These are phyloP conservation scores for Cantharis rufa DNA, from an alignment of 2,888 invertebrate species.

Conservation along the genomic window DNA sequence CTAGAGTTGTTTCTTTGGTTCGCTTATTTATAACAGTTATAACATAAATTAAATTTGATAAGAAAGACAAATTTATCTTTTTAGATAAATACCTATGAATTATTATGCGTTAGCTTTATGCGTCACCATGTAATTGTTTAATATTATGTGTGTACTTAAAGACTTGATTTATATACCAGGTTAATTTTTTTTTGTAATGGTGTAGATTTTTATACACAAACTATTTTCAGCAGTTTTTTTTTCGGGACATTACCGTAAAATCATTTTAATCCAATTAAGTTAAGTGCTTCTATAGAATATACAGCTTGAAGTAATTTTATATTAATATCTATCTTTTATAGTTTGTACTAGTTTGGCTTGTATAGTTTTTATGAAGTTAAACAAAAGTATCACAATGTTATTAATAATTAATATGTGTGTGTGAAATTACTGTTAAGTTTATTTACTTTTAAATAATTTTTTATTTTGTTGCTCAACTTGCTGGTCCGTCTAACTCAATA, in stretches of 20 bases:
- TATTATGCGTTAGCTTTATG: not conserved
- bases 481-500: not conserved
- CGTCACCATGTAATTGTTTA: not conserved
- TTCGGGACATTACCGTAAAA: not conserved
- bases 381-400: not conserved
- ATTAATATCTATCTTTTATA: not conserved
- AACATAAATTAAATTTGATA: slow-evolving; percentile 7
- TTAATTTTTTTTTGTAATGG: not conserved
- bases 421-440: not conserved
- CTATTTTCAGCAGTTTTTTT: not conserved
- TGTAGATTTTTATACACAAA: not conserved
- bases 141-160: not conserved
- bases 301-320: not conserved
- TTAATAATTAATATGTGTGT: not conserved
- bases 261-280: not conserved
- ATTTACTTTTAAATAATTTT: not conserved
- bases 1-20: not conserved
- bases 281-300: not conserved
- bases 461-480: not conserved
- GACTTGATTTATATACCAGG: not conserved
- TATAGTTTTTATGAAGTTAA: not conserved
- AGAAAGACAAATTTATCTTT: slow-evolving; percentile 9
- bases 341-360: not conserved
- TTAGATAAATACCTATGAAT: not conserved
- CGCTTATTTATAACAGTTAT: not conserved